Conservation (phyloP, 2,113 vertebrate species). For the Otolemur garnettii region DNA sequence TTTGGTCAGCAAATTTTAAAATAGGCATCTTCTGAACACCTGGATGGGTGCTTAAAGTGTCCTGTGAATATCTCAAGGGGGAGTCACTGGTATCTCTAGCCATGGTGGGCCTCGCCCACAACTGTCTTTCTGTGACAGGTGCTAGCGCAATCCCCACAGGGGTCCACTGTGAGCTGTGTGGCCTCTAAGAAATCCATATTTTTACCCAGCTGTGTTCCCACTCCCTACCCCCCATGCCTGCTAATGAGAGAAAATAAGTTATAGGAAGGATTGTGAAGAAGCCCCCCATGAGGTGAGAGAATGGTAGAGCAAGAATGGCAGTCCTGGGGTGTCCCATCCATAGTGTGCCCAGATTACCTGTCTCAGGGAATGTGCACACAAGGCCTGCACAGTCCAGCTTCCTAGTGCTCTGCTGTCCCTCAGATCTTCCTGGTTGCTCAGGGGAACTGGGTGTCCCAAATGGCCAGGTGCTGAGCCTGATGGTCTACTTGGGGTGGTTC, state of each 20-base stretch:
- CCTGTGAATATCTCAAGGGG: not conserved
- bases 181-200: not conserved
- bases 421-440: not conserved
- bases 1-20: slow-evolving; percentile 70
- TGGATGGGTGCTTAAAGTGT: not conserved
- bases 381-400: not conserved
- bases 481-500: too few species aligned
- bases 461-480: too few species aligned
- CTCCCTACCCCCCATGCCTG: not conserved
- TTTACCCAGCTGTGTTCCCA: accelerated
- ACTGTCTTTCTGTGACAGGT: accelerated
- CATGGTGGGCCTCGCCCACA: accelerated
- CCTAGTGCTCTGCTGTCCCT: not conserved
- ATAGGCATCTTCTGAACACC: slow-evolving; percentile 29
- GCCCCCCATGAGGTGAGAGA: not conserved
- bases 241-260: not conserved
- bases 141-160: accelerated
- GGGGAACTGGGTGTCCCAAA: not conserved
- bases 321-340: not conserved
- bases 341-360: not conserved
- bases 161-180: not conserved
- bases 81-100: not conserved
- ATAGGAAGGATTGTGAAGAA: not conserved
- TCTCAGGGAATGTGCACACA: too few species aligned
- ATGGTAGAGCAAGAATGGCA: not conserved